Evolutionary conservation across 2,113 vertebrate genomes (phyloP).

Genomic region (Tachysurus vachellii): DNA sequence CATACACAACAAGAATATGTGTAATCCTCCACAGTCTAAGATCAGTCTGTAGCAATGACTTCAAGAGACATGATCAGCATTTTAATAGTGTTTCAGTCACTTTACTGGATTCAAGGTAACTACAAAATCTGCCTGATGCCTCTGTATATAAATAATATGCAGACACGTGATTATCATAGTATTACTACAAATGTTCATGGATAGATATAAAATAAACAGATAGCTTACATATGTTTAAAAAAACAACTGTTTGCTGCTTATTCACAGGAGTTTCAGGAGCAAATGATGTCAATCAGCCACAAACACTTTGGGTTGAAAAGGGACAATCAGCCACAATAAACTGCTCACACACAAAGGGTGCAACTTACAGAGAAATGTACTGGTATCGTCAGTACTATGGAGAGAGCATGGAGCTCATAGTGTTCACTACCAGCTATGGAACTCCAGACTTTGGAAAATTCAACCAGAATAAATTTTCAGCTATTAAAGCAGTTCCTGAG

Average conservation of each 20-base stretch:
- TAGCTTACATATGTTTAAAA: neutral
- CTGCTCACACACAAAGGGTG: constrained; percentile 20
- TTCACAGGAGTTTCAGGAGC: constrained; percentile 42
- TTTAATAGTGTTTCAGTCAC: neutral
- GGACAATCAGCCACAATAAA: constrained; percentile 37
- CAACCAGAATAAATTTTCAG: constrained; percentile 26
- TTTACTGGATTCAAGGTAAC: constrained; percentile 26
- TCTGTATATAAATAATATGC: neutral
- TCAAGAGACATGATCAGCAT: constrained; percentile 19
- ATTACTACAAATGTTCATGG: neutral
- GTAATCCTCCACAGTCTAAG: neutral
- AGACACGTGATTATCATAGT: neutral
- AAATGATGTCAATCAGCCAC: constrained; percentile 53
- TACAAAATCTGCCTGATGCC: too few species aligned
- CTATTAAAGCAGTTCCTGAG: constrained; percentile 18
- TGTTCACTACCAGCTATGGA: neutral
- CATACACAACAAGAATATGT: neutral
- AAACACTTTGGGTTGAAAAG: neutral
- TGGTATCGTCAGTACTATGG: constrained; percentile 50
- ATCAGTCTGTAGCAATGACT: neutral
- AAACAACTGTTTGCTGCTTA: neutral
- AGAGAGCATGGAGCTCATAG: constrained; percentile 42
- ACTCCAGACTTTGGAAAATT: constrained; percentile 36
- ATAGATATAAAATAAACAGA: neutral
- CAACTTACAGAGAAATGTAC: constrained; percentile 45